Percentiles rank a stretch among this genome's conserved stretches.
Conservation (phyloP, 2,888 invertebrate genomes). For the Ornithoptera alexandrae region DNA sequence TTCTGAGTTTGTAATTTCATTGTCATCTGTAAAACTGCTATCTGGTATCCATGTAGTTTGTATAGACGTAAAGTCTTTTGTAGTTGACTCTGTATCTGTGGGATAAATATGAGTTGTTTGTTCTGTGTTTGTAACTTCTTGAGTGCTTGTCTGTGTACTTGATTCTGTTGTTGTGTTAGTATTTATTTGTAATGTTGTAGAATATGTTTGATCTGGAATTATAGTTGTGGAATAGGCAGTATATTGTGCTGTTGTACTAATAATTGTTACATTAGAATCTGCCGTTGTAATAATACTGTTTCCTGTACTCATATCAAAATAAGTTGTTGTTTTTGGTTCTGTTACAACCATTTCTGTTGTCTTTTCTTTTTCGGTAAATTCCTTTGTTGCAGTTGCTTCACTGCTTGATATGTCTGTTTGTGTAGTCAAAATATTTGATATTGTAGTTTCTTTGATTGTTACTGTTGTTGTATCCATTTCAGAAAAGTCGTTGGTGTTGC, state of each 20-base stretch:
- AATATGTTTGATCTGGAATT: neutral
- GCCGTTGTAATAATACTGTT: neutral
- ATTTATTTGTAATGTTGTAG: neutral
- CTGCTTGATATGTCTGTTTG: neutral
- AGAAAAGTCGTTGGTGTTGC: neutral
- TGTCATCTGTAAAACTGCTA: neutral
- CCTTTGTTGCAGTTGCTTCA: neutral
- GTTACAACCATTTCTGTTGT: constrained; percentile 2
- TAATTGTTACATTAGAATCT: neutral
- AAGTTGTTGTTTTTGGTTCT: constrained; percentile 2
- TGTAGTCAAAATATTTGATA: neutral
- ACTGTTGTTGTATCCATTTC: constrained; percentile 7
- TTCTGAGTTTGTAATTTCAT: neutral
- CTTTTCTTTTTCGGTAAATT: constrained; percentile 10
- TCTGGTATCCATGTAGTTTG: constrained; percentile 1
- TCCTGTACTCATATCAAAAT: constrained; percentile 7
- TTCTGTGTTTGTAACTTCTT: neutral
- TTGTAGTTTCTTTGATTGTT: neutral
- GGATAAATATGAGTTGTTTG: neutral
- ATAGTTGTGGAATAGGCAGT: neutral
- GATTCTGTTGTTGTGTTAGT: neutral
- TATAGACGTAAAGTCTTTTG: constrained; percentile 4
- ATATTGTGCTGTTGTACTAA: neutral
- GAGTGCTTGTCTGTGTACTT: constrained; percentile 5
- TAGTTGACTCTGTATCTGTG: constrained; percentile 2